Evolutionary conservation across 2,888 invertebrate genomes (phyloP).

Genomic region (Agrilus mali): DNA sequence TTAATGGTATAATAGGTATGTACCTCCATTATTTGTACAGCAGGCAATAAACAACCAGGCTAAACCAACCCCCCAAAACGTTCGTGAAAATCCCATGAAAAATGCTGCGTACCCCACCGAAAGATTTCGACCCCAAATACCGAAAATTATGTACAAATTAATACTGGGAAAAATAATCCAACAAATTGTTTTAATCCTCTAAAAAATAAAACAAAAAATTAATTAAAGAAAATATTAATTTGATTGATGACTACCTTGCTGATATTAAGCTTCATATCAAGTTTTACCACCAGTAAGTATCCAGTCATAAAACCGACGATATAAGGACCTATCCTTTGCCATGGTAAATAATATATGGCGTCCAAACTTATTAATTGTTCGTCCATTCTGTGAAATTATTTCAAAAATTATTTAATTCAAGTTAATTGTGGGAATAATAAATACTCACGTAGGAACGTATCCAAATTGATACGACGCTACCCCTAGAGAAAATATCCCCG

Average conservation of each 20-base stretch:
- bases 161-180: conserved; percentile 33
- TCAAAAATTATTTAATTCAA: neutral
- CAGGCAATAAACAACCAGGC: conserved; percentile 46
- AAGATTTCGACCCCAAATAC: conserved; percentile 32
- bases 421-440: neutral
- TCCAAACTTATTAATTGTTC: conserved; percentile 28
- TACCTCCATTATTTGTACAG: conserved; percentile 39
- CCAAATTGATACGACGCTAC: conserved; percentile 29
- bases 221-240: neutral
- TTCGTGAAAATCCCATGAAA: conserved; percentile 38
- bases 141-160: conserved; percentile 34
- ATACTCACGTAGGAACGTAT: conserved; percentile 35
- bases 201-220: neutral
- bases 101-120: conserved; percentile 35
- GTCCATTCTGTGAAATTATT: conserved; percentile 31
- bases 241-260: conserved; percentile 17
- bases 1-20: conserved; percentile 6
- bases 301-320: conserved; percentile 36
- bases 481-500: conserved; percentile 25
- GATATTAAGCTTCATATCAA: conserved; percentile 22
- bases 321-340: conserved; percentile 39
- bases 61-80: conserved; percentile 40
- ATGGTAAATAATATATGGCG: conserved; percentile 38
- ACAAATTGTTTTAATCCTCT: no score
- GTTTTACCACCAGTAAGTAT: conserved; percentile 31